Evolutionary conservation across 2,797 vertebrate genomes (phyloP).

Genomic region (Rhinatrema bivittatum): DNA sequence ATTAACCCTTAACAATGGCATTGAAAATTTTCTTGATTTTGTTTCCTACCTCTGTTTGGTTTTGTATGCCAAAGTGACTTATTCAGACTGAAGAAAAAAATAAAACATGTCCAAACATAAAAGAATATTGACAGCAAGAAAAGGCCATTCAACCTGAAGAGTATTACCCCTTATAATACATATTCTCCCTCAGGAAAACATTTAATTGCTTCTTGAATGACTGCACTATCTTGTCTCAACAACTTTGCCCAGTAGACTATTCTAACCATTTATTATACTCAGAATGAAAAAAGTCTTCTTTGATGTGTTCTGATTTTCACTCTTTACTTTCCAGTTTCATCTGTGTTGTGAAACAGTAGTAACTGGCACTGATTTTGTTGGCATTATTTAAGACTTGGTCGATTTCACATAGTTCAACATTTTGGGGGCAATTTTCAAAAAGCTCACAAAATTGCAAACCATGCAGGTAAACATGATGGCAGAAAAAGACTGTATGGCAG

Average conservation of each 20-base stretch:
- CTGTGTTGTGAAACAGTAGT: accelerated
- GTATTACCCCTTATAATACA: not conserved
- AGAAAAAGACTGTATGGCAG: no score
- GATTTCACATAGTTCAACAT: no score
- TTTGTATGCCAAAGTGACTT: no score
- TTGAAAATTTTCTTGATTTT: no score
- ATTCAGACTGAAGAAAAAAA: no score
- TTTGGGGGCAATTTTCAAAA: no score
- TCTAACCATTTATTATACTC: not conserved
- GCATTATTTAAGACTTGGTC: accelerated
- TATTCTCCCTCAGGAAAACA: conserved; percentile 2
- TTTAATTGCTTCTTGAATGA: conserved; percentile 6
- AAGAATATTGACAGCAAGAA: conserved; percentile 10
- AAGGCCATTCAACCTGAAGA: conserved; percentile 11
- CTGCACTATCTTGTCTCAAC: not conserved
- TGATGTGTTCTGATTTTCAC: accelerated
- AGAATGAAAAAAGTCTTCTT: accelerated
- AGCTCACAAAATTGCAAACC: no score
- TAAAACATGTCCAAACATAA: no score
- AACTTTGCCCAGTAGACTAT: not conserved
- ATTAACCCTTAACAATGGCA: no score
- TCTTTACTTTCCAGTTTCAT: accelerated
- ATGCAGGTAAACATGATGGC: no score
- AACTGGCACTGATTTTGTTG: not conserved
- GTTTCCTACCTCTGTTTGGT: no score